These are phyloP conservation scores for Coturnix japonica DNA, from an alignment of 2,113 vertebrate species.

Conservation along the genomic window DNA sequence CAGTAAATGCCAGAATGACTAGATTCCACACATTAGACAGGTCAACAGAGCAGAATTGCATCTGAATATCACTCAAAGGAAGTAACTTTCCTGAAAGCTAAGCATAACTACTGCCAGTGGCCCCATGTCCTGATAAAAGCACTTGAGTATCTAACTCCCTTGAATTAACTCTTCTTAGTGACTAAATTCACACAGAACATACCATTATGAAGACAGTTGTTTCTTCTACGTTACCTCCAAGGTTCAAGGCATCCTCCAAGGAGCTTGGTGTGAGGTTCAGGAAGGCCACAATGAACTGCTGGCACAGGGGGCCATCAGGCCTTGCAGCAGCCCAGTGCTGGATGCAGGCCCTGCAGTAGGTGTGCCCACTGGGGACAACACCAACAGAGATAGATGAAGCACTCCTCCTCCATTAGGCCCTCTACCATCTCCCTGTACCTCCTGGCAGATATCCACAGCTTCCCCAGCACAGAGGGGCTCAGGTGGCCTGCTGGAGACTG, in stretches of 20 bases:
- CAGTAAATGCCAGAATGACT: not conserved
- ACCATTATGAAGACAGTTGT: not conserved
- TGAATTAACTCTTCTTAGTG: not conserved
- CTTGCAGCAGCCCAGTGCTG: too few species aligned
- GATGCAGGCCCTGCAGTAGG: too few species aligned
- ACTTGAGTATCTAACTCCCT: not conserved
- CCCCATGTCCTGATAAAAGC: not conserved
- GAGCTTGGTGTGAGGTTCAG: too few species aligned
- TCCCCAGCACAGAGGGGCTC: too few species aligned
- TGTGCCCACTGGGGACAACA: too few species aligned
- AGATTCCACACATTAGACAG: not conserved
- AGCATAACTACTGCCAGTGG: not conserved
- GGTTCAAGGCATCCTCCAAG: not conserved
- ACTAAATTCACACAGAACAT: not conserved
- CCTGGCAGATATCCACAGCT: too few species aligned
- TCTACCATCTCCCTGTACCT: too few species aligned
- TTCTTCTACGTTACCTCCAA: not conserved
- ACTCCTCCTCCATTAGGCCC: too few species aligned
- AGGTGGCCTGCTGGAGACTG: too few species aligned
- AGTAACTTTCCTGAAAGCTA: not conserved
- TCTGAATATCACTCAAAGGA: not conserved
- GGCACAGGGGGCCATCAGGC: too few species aligned
- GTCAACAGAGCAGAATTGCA: not conserved
- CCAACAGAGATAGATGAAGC: too few species aligned
- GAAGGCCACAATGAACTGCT: too few species aligned